Evolutionary conservation across 2,888 invertebrate species (phyloP).

Genomic region (Lepidocyrtinus sp.): DNA sequence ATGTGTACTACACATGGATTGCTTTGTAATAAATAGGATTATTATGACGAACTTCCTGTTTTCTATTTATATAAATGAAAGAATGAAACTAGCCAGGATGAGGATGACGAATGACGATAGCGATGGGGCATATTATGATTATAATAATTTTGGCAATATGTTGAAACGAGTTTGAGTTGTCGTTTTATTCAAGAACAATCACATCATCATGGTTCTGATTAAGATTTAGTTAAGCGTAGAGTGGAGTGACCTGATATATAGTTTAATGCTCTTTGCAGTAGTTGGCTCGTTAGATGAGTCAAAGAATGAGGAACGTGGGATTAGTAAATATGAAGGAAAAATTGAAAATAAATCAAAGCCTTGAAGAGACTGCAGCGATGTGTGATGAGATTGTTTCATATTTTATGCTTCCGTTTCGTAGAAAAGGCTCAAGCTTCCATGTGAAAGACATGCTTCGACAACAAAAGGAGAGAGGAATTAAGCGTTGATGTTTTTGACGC

Average conservation of each 20-base stretch:
- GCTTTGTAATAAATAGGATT: neutral
- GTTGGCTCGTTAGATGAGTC: neutral
- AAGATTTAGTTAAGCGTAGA: neutral
- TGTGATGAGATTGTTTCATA: no score
- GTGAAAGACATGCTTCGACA: slow-evolving; percentile 26
- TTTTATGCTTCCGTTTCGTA: neutral
- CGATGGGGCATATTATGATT: neutral
- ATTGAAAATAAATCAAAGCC: neutral
- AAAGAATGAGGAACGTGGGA: no score
- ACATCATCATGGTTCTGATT: neutral
- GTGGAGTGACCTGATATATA: neutral
- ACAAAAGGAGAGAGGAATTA: neutral
- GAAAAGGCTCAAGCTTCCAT: slow-evolving; percentile 19
- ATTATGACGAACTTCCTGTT: slow-evolving; percentile 18
- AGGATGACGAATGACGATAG: neutral
- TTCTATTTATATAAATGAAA: neutral
- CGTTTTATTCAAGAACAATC: no score
- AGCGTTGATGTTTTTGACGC: neutral
- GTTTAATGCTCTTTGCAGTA: neutral
- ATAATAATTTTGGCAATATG: no score
- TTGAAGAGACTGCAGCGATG: neutral
- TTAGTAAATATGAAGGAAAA: neutral
- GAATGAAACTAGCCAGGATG: neutral
- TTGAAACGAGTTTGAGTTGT: no score
- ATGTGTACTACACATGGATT: neutral